A percentile compares a stretch with the other conserved stretches of the same genome.
Conservation (phyloP, 30 jellyfish, hydroid and myxozoan species). For the Rhopilema esculentum region DNA sequence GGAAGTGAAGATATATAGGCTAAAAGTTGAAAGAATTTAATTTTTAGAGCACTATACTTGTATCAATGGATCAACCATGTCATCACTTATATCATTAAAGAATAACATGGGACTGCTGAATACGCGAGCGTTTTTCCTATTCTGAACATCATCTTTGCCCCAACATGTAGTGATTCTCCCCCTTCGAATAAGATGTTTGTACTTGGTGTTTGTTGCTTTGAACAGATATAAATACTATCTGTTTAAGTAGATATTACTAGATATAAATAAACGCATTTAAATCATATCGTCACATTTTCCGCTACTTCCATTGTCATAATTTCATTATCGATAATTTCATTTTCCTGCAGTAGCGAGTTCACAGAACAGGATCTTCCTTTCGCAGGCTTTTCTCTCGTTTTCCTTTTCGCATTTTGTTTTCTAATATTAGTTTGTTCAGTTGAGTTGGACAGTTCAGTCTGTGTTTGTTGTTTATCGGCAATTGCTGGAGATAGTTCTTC, state of each 20-base stretch:
- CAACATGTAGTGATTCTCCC: neutral
- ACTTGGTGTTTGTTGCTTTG: too few species aligned
- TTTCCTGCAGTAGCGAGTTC: neutral
- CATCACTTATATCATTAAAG: too few species aligned
- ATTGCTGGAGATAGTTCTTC: slow-evolving; percentile 24
- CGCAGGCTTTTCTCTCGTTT: neutral
- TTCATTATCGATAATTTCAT: slow-evolving; percentile 27
- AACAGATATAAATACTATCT: too few species aligned
- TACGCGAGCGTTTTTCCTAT: too few species aligned
- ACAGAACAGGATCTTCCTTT: too few species aligned
- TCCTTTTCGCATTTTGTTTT: neutral
- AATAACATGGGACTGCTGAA: too few species aligned
- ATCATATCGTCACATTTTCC: slow-evolving; percentile 36
- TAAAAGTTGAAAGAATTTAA: too few species aligned
- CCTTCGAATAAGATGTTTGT: neutral
- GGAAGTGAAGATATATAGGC: too few species aligned
- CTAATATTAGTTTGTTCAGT: neutral
- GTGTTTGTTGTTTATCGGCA: neutral
- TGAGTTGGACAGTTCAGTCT: neutral
- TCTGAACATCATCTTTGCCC: neutral
- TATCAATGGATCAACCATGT: too few species aligned
- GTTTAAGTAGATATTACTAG: too few species aligned
- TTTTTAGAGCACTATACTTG: too few species aligned
- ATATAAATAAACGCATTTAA: too few species aligned
- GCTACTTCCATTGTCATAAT: slow-evolving; percentile 57